Evolutionary conservation across 2,113 vertebrate genomes (phyloP).

Genomic region (Ovis canadensis): DNA sequence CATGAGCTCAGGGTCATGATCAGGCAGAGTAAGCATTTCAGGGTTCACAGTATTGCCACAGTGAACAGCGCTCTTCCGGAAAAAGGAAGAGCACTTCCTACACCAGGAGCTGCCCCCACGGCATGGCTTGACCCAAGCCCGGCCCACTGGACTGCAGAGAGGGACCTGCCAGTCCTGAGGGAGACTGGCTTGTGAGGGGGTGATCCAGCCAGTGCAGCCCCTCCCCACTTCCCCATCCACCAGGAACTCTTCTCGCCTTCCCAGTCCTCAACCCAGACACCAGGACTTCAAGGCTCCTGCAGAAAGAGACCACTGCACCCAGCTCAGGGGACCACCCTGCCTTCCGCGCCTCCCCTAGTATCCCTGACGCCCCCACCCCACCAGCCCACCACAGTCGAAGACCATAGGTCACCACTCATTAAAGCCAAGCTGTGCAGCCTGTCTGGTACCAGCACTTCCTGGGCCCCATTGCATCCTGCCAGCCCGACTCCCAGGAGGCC

Average conservation of each 20-base stretch:
- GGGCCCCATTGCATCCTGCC: background rate
- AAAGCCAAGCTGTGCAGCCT: background rate
- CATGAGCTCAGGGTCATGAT: background rate
- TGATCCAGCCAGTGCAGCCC: accelerated
- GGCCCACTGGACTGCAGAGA: background rate
- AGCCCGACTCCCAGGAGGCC: background rate
- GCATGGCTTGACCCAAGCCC: background rate
- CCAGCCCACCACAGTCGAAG: background rate
- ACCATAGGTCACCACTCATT: background rate
- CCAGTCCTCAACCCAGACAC: background rate
- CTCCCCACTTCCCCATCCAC: background rate
- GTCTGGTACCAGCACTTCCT: background rate
- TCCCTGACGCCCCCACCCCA: accelerated
- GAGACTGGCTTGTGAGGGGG: background rate
- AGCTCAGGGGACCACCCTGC: background rate
- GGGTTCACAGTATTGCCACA: accelerated
- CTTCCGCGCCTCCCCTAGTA: background rate
- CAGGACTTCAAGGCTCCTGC: background rate
- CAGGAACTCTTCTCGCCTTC: background rate
- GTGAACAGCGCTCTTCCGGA: accelerated
- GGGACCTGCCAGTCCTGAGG: background rate
- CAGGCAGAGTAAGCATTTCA: accelerated
- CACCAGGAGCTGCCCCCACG: background rate
- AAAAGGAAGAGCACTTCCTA: background rate
- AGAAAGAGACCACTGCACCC: background rate